phyloP scores from a whole-genome alignment of 2,888 invertebrate genomes.

The Ganaspis brasiliensis region DNA sequence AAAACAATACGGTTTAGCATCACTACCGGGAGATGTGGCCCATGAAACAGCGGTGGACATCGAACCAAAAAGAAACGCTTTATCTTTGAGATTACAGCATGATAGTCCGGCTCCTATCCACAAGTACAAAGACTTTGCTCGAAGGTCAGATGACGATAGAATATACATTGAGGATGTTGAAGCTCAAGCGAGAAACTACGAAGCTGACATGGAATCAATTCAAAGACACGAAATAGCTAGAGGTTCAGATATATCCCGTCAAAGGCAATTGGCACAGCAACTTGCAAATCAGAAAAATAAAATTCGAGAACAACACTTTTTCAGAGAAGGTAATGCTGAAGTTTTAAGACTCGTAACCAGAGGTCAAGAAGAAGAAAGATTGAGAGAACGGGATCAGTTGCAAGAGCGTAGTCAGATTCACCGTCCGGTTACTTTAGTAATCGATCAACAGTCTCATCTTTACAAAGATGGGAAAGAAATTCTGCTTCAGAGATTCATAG shows the following conservation, averaged over 20 bases:
- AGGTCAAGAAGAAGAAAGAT: conserved; percentile 86
- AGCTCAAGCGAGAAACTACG: conserved; percentile 81
- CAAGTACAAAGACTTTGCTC: conserved; percentile 50
- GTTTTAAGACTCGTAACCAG: conserved; percentile 90
- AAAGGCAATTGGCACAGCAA: conserved; percentile 75
- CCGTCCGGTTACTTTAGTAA: conserved; percentile 82
- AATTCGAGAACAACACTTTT: conserved; percentile 88
- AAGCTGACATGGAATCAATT: conserved; percentile 88
- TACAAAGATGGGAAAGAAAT: conserved; percentile 90
- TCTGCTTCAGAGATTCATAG: conserved; percentile 91
- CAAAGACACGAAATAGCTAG: conserved; percentile 89
- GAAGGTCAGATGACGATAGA: conserved; percentile 77
- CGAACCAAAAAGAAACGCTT: conserved; percentile 52
- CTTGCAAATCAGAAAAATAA: conserved; percentile 70
- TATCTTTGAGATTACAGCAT: conserved; percentile 57
- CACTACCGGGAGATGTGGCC: conserved; percentile 76
- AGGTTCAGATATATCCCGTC: conserved; percentile 84
- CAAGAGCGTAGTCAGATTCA: conserved; percentile 80
- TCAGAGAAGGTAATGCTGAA: conserved; percentile 92
- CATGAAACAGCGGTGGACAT: conserved; percentile 56
- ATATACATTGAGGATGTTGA: conserved; percentile 84
- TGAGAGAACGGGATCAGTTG: conserved; percentile 60
- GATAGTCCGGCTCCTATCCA: conserved; percentile 62
- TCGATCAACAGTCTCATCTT: conserved; percentile 73
- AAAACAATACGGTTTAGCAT: conserved; percentile 71